Conservation (phyloP, 2,113 vertebrate species). For the Todiramphus saurophagus region DNA sequence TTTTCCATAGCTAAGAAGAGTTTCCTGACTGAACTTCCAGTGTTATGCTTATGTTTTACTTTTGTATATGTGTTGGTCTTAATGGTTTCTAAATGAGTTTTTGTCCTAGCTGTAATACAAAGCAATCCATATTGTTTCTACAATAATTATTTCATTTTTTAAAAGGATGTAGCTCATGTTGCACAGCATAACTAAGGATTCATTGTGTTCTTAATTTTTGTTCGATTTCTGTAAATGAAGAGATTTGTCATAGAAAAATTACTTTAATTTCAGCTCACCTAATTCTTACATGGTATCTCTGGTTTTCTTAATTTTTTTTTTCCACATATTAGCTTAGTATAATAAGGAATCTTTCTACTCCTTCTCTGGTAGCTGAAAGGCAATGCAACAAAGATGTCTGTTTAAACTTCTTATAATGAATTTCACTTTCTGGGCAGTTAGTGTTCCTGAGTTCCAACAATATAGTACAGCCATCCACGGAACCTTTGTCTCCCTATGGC, state of each 20-base stretch:
- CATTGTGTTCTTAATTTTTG: not conserved
- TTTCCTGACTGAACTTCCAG: not conserved
- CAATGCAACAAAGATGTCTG: not conserved
- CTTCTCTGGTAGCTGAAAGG: not conserved
- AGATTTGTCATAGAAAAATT: not conserved
- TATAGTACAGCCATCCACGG: not conserved
- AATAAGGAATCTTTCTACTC: not conserved
- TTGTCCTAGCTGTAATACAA: not conserved
- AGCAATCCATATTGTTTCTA: not conserved
- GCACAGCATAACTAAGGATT: not conserved
- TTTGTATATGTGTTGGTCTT: not conserved
- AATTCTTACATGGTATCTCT: not conserved
- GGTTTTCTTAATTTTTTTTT: not conserved
- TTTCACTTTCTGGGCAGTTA: not conserved
- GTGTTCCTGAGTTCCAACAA: not conserved
- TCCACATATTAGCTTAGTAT: not conserved
- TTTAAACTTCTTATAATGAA: not conserved
- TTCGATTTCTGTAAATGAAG: not conserved
- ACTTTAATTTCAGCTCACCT: not conserved
- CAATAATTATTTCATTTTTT: not conserved
- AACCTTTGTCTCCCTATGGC: not conserved
- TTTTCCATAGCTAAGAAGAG: not conserved
- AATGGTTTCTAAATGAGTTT: not conserved
- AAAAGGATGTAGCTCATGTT: not conserved
- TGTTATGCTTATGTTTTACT: not conserved